These are phyloP conservation scores for Proteles cristata DNA, from an alignment of 2,113 vertebrate species.

Conservation along the genomic window DNA sequence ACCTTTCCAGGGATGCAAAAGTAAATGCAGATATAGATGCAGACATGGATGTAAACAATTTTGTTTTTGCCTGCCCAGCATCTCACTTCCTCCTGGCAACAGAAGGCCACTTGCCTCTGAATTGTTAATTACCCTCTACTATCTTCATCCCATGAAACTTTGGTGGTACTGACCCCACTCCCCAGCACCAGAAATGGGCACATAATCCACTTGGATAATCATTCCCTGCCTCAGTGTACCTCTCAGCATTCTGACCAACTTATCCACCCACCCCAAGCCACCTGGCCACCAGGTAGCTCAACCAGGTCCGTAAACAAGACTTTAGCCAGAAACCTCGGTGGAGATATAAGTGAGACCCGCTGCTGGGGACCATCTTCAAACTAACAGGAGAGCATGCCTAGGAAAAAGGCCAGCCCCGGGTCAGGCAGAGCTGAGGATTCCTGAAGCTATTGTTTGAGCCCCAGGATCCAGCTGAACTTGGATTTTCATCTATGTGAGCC, in stretches of 20 bases:
- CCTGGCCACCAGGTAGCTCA: background rate
- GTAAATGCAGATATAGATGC: background rate
- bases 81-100: background rate
- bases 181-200: background rate
- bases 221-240: background rate
- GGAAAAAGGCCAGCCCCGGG: background rate
- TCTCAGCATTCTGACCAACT: background rate
- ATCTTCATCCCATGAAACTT: background rate
- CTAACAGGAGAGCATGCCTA: background rate
- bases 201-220: background rate
- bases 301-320: background rate
- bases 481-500: background rate
- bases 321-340: background rate
- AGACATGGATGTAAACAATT: background rate
- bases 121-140: background rate
- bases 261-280: background rate
- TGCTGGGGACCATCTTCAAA: background rate
- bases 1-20: background rate
- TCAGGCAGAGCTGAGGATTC: background rate
- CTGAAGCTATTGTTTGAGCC: background rate
- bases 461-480: background rate
- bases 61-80: background rate
- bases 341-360: background rate
- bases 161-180: background rate
- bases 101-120: background rate